Conservation (phyloP, 2,797 vertebrate species). For the Ptychobarbus kaznakovi region DNA sequence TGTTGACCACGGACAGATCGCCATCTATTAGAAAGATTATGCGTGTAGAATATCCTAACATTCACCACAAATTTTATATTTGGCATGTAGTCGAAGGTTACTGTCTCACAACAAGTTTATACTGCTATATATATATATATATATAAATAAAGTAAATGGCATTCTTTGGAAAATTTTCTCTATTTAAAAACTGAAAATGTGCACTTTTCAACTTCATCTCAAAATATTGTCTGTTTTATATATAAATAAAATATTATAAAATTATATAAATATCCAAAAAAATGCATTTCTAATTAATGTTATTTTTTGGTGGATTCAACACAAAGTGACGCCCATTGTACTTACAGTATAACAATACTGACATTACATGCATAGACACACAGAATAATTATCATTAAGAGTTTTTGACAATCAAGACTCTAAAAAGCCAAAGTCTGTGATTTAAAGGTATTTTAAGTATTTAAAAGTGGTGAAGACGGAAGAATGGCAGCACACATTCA, state of each 20-base stretch:
- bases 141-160: neutral
- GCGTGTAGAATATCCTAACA: no score
- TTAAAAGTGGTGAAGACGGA: neutral
- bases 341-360: neutral
- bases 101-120: no score
- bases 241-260: neutral
- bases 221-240: neutral
- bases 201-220: neutral
- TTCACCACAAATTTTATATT: no score
- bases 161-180: neutral
- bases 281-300: neutral
- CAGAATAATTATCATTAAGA: neutral
- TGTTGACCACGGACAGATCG: no score
- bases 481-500: constrained; percentile 3
- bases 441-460: neutral
- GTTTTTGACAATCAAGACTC: neutral
- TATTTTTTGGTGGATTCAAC: neutral
- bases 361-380: neutral
- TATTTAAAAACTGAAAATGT: neutral
- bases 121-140: no score
- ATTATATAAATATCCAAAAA: neutral
- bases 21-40: no score
- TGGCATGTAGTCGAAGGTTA: no score
- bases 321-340: neutral
- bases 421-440: neutral